Percentiles rank a stretch among this genome's conserved stretches.
phyloP scores from a whole-genome alignment of 2,797 vertebrate genomes.

The Lerista edwardsae region DNA sequence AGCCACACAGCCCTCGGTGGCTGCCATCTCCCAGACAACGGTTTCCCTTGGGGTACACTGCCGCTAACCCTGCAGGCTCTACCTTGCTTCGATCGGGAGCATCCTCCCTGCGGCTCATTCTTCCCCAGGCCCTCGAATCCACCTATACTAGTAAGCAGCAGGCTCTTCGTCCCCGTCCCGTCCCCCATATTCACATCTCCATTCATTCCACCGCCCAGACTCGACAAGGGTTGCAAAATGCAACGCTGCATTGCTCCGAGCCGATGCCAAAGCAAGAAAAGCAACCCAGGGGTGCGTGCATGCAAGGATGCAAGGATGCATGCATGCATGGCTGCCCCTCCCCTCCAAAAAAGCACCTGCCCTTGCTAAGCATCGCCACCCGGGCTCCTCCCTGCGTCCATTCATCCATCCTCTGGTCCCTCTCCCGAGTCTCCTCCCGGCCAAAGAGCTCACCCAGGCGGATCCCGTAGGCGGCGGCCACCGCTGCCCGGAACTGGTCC shows the following conservation, averaged over 20 bases:
- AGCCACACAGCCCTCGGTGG: background rate
- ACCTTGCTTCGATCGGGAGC: too few relatives aligned
- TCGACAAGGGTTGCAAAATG: too few relatives aligned
- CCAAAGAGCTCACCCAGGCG: conserved; percentile 85
- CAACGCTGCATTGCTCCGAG: background rate
- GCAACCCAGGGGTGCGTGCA: too few relatives aligned
- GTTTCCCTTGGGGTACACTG: background rate
- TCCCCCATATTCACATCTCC: background rate
- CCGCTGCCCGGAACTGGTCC: conserved; percentile 88
- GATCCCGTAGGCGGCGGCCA: conserved; percentile 84
- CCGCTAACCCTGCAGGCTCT: background rate
- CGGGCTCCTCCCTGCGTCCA: background rate
- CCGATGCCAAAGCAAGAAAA: background rate
- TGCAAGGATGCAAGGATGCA: too few relatives aligned
- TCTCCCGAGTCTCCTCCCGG: background rate
- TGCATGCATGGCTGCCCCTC: background rate
- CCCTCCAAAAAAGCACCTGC: background rate
- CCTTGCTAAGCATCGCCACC: background rate
- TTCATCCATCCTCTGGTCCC: too few relatives aligned
- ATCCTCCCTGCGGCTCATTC: background rate
- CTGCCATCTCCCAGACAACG: background rate
- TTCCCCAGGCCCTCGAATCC: too few relatives aligned
- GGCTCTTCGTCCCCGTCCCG: too few relatives aligned
- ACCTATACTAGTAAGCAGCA: too few relatives aligned
- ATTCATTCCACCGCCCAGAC: too few relatives aligned